Evolutionary conservation across 1,140 invertebrate genomes (phyloP).

Genomic region (Batillaria attramentaria): DNA sequence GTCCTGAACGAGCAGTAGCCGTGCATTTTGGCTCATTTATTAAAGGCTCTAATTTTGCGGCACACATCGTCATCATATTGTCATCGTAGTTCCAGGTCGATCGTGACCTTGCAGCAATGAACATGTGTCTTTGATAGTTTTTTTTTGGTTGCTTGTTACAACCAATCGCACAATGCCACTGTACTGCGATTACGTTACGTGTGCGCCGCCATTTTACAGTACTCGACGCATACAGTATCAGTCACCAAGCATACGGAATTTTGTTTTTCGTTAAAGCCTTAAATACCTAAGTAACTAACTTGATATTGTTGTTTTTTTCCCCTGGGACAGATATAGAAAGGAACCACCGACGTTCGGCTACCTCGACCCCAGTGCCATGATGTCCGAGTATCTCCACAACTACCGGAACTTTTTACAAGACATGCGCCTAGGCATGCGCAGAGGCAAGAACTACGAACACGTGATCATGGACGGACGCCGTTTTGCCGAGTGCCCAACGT

Average conservation of each 20-base stretch:
- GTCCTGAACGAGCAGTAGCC: too few species aligned
- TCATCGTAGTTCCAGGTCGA: too few species aligned
- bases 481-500: too few species aligned
- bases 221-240: neutral
- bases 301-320: neutral
- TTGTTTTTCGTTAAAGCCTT: too few species aligned
- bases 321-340: neutral
- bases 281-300: neutral
- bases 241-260: neutral
- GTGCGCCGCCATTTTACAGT: neutral
- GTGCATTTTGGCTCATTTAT: too few species aligned
- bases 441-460: slow-evolving; percentile 33
- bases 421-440: slow-evolving; percentile 27
- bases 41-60: too few species aligned
- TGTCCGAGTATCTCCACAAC: slow-evolving; percentile 27
- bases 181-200: neutral
- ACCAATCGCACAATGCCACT: slow-evolving; percentile 76
- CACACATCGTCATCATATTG: too few species aligned
- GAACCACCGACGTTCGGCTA: slow-evolving; percentile 28
- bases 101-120: too few species aligned
- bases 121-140: too few species aligned
- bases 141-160: neutral
- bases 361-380: slow-evolving; percentile 29
- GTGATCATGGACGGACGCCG: too few species aligned
- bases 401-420: slow-evolving; percentile 31